Percentiles rank a stretch among this genome's conserved stretches.
Evolutionary conservation across 2,797 vertebrate species (phyloP).

Genomic region (Meriones psammophilus): DNA sequence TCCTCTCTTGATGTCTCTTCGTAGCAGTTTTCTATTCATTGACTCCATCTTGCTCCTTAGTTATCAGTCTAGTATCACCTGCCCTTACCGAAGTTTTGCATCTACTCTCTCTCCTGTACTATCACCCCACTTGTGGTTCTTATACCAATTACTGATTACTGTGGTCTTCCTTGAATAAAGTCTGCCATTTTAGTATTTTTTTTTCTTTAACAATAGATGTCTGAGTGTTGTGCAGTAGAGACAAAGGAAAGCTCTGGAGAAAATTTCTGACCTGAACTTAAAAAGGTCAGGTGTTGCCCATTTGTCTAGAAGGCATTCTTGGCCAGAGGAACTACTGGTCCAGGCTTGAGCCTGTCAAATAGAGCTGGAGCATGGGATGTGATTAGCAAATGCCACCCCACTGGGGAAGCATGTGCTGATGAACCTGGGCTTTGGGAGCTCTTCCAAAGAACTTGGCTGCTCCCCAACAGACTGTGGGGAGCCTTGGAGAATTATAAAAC

Average conservation of each 20-base stretch:
- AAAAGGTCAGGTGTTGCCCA: constrained; percentile 1
- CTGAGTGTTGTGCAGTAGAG: neutral
- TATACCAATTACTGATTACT: too few relatives aligned
- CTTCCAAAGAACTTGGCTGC: constrained; percentile 46
- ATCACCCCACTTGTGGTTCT: neutral
- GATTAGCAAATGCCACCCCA: constrained; percentile 28
- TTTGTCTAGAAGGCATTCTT: neutral
- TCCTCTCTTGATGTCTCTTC: neutral
- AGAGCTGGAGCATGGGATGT: neutral
- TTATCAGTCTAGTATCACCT: neutral
- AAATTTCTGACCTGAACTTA: neutral
- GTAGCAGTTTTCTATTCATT: neutral
- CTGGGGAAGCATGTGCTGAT: constrained; percentile 21
- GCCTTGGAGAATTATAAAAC: constrained; percentile 19
- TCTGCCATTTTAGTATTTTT: neutral
- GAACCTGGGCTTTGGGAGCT: constrained; percentile 9
- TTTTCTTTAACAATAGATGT: neutral
- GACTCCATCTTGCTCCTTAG: neutral
- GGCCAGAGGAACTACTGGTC: neutral
- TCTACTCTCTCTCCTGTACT: neutral
- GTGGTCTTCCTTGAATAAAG: neutral
- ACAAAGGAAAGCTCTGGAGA: neutral
- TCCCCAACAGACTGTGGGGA: constrained; percentile 10
- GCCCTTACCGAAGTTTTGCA: neutral
- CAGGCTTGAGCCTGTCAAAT: neutral